Conservation (phyloP, 2,888 invertebrate genomes). For the Lysandra bellargus region DNA sequence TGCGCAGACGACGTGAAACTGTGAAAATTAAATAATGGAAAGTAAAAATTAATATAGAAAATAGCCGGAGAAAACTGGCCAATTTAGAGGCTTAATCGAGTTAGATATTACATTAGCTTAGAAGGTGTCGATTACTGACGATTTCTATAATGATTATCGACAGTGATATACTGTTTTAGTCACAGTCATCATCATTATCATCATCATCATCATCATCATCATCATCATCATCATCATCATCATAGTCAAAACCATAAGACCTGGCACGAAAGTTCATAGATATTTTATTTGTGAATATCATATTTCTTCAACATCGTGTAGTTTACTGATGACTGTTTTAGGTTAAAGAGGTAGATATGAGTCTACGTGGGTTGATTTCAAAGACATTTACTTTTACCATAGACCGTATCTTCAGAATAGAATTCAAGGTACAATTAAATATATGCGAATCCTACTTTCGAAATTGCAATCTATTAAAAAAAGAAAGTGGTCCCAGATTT, state of each 20-base stretch:
- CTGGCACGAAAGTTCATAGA: neutral
- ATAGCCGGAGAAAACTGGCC: slow-evolving; percentile 22
- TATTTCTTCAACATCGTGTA: neutral
- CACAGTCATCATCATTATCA: neutral
- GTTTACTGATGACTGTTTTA: neutral
- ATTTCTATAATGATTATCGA: slow-evolving; percentile 20
- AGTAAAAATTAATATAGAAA: slow-evolving; percentile 29
- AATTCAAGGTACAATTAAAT: neutral
- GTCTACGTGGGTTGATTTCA: neutral
- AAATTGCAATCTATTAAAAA: slow-evolving; percentile 20
- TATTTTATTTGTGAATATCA: neutral
- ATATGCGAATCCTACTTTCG: slow-evolving; percentile 23
- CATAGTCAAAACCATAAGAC: neutral
- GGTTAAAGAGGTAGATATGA: too few relatives aligned
- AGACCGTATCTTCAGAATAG: neutral
- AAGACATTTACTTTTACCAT: neutral
- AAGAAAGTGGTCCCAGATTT: slow-evolving; percentile 30
- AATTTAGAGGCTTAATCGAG: slow-evolving; percentile 27
- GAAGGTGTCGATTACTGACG: slow-evolving; percentile 10
- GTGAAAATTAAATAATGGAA: slow-evolving; percentile 24
- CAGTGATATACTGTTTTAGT: slow-evolving; percentile 13
- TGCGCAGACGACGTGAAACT: neutral
- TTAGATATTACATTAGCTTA: slow-evolving; percentile 24
- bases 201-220: neutral
- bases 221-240: neutral